A percentile compares a stretch with the other conserved stretches of the same genome.
Evolutionary conservation across 2,113 vertebrate genomes (phyloP).

Genomic region (Lethenteron reissneri): DNA sequence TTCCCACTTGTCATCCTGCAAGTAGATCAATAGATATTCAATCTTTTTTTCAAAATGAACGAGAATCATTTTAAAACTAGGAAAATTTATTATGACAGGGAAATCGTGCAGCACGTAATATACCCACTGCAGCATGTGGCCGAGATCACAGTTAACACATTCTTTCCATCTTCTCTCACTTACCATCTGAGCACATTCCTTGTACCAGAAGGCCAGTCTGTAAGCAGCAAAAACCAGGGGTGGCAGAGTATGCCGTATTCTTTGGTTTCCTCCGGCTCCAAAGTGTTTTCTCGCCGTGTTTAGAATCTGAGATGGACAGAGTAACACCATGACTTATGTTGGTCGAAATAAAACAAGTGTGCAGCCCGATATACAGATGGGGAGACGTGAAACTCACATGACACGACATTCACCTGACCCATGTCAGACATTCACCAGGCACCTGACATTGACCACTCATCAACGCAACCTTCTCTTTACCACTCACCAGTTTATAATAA

Average conservation of each 20-base stretch:
- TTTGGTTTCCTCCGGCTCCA: constrained; percentile 82
- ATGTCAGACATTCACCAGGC: no score
- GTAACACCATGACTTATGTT: background rate
- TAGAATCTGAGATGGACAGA: constrained; percentile 39
- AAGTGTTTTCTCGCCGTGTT: constrained; percentile 94
- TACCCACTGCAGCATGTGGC: no score
- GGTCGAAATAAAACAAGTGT: constrained; percentile 7
- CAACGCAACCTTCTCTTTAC: no score
- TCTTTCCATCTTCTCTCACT: constrained; percentile 10
- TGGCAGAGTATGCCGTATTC: constrained; percentile 76
- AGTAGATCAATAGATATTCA: background rate
- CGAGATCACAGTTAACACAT: no score
- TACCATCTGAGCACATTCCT: constrained; percentile 69
- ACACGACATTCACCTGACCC: no score
- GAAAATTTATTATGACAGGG: background rate
- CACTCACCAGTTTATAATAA: no score
- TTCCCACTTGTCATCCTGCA: constrained; percentile 94
- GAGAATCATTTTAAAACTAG: background rate
- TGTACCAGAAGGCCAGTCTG: constrained; percentile 87
- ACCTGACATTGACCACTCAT: no score
- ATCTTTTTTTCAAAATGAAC: background rate
- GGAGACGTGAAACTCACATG: background rate
- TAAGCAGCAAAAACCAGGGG: constrained; percentile 86
- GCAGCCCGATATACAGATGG: background rate
- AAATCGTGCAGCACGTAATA: background rate